Evolutionary conservation across 1,140 invertebrate genomes (phyloP), one percentile per base, ranked within the genome.

Genomic region (Limonius californicus): DNA sequence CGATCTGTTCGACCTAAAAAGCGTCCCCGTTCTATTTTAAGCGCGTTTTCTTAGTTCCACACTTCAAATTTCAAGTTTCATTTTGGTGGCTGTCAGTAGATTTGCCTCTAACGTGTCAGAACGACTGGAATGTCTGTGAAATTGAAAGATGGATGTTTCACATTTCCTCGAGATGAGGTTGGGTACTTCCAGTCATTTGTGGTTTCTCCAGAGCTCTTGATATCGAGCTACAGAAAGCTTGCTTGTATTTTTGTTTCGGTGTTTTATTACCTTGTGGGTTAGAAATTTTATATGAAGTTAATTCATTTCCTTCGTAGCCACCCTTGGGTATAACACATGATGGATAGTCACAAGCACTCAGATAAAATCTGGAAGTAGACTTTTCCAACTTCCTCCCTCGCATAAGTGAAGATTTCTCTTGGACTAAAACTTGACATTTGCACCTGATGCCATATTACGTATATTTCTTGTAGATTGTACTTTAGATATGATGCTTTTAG

Each of bases 401-500:
- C 11, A 27, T 7, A 3, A 15, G 7, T 30, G 61, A 54, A 47
- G 54, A 62, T 62, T 62, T 62, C 39, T 53, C 20, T 62, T 39
- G 7, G 47, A 62, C 27, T 35, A 57, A 27, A 62, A 62, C 54
- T 62, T 62, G 61, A 62, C 61, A 47, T 57, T 62, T 43, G 45
- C 61, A 62, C 61, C 61, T 62, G 61, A 58, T 62, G 61, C 43
- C 55, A 15, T 57, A 19, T 18, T 19, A 54, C 4, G n/a, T 23
- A 54, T 60, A 1, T 35, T 27, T 53, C 43, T n/a, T 54, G 32
- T 54, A 45, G 27, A n/a, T 32, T 32, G 27, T 32, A 32, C 4
- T 32, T 32, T 11, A n/a, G n/a, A n/a, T n/a, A n/a, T n/a, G n/a
- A n/a, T n/a, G n/a, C n/a, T n/a, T n/a, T n/a, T n/a, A n/a, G n/a